Base-by-base conservation (phyloP, 2,113 vertebrate species). In the Carassius gibelio region DNA sequence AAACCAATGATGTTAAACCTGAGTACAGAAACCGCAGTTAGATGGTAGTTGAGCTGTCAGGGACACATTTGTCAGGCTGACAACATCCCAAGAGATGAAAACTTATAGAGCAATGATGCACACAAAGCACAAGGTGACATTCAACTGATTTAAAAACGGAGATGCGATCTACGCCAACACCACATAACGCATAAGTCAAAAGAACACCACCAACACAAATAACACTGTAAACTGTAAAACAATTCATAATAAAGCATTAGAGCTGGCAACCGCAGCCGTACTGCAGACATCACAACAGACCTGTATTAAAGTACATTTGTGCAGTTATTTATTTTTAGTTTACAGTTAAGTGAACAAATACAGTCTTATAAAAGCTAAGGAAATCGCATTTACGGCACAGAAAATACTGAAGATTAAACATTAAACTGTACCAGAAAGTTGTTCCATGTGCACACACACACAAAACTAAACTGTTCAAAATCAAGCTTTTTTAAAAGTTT, bases 41-140 rank as follows among this genome's bases (percentile, higher is more conserved):
- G 61, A 62, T 0, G 0, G 38, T 13, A 23, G 11, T 15, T 74
- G 42, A 75, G 15, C n/a, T 75, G 50, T 26, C 7, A n/a, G 10
- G 5, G 42, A 48, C 71, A 71, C 8, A n/a, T 71, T 71, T 71
- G 34, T 71, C 68, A n/a, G 36, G 2, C 36, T 42, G 69, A 45
- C 38, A 74, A 48, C 42, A 45, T 23, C 42, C 45, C n/a, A 13
- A 75, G 42, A 15, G 72, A 50, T 23, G 71, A 50, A 71, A 75
- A 14, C 42, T 48, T 75, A 2, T 1, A 75, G 72, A 75, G 72
- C 21, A 74, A 23, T 48, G 42, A 23, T 74, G 21, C 13, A 23
- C 42, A 75, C n/a, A 75, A 50, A 50, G 42, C 72, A 75, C 42
- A 50, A 75, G 72, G 42, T 75, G 72, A 50, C 42, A 50, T 75